Base-by-base conservation (phyloP, 1,140 invertebrate species). In the Drosophila mauritiana region DNA sequence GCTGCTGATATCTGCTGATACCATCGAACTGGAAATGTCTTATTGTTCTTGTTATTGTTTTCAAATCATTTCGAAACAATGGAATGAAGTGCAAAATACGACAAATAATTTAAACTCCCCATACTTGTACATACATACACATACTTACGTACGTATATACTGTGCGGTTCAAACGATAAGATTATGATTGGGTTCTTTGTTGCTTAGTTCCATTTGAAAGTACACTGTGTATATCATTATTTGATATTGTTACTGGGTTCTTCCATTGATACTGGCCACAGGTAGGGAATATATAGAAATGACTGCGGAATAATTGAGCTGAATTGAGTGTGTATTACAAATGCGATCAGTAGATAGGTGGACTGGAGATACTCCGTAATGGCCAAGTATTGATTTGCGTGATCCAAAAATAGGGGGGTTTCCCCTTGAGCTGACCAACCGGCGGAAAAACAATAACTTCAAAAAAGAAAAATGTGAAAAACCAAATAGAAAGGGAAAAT, bases 161-260 rank as follows among this genome's bases (percentile, higher is more conserved):
- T 13, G 20, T 7, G 48, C 8, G 27, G 31, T 12, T 13, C 12
- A 8, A 1, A 10, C 42, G 63, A 68, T 68, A 68, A 68, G 64
- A 68, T 68, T 68, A 65, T 64, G 37, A 43, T 56, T 55, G 22
- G 20, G 11, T 69, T 70, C 67, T 70, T 70, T 69, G 68, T 70
- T 70, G 42, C 25, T 69, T 31, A 31, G 40, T 56, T 56, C 39
- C 17, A 17, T 67, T 37, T 11, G 10, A 31, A 31, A 20, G 11
- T 39, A n/a, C 7, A 39, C 22, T 39, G 42, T 39, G 8, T 68
- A 17, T 39, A 17, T 15, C 12, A 31, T 37, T 67, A 31, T 15
- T 31, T 45, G 34, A 25, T 34, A 20, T 56, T 49, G 46, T 63
- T 36, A 34, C 49, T 42, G 20, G 27, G n/a, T 36, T 31, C 62